phyloP scores from a whole-genome alignment of 2,797 vertebrate genomes.

The Darevskia nairensis region DNA sequence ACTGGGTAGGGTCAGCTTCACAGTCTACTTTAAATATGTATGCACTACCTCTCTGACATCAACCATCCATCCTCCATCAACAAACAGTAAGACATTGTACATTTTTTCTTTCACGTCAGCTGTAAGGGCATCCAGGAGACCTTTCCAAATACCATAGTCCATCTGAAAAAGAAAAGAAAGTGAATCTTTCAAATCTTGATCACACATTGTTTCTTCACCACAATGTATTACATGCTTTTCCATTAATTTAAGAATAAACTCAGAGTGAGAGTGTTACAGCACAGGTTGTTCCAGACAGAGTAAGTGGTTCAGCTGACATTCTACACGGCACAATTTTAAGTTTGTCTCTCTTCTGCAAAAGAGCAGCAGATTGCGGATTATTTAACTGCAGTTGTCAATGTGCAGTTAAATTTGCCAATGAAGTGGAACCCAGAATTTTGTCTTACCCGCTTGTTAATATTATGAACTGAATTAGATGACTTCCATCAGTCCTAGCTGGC shows the following conservation, averaged over 20 bases:
- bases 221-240: neutral
- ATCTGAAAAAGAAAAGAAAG: constrained; percentile 77
- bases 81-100: constrained; percentile 96
- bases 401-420: neutral
- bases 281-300: neutral
- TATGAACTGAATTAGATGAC: neutral
- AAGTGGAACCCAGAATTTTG: neutral
- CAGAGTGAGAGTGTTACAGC: neutral
- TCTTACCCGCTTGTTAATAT: neutral
- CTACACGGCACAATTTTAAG: neutral
- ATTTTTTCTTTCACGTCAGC: constrained; percentile 96
- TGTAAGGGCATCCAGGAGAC: constrained; percentile 88
- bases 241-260: neutral
- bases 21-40: fast-evolving
- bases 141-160: constrained; percentile 88
- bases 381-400: neutral
- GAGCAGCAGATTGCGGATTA: neutral
- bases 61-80: constrained; percentile 98
- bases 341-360: neutral
- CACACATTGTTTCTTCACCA: too few species aligned
- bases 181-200: neutral
- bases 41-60: constrained; percentile 90
- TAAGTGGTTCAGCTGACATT: neutral
- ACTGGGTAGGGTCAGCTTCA: neutral
- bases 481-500: too few species aligned